phyloP scores from a whole-genome alignment of 2,113 vertebrate species.

The Columba janthina region DNA sequence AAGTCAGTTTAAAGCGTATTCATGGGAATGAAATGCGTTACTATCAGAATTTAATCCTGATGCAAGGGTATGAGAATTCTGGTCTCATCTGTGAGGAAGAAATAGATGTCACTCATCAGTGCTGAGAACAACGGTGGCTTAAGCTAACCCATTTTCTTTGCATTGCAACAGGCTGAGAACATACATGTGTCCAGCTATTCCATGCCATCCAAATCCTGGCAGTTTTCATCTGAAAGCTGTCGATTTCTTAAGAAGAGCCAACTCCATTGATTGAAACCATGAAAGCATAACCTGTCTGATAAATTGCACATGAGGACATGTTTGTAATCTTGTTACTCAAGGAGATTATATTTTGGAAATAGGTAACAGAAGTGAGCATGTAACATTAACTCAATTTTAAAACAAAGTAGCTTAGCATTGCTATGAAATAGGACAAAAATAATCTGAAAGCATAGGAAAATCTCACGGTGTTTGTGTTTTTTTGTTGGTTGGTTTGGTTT shows the following conservation, averaged over 20 bases:
- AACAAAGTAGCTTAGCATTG: not conserved
- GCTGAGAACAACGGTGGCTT: rapidly evolving
- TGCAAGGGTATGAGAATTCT: not conserved
- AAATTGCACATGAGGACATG: not conserved
- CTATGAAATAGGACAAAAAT: not conserved
- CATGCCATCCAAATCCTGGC: not conserved
- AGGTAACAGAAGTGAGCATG: not conserved
- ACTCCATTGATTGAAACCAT: not conserved
- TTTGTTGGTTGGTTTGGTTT: not conserved
- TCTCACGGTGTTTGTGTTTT: not conserved
- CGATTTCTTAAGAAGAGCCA: not conserved
- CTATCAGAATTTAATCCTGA: not conserved
- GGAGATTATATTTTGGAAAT: not conserved
- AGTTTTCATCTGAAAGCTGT: not conserved
- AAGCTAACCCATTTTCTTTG: not conserved
- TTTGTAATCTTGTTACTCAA: not conserved
- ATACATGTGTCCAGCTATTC: not conserved
- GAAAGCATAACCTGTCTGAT: not conserved
- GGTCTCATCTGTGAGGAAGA: not conserved
- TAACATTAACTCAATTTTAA: not conserved
- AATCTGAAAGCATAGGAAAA: not conserved
- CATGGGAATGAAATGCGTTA: not conserved
- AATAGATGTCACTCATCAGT: not conserved
- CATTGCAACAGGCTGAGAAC: not conserved
- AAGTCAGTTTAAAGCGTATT: constrained; percentile 13